Base-by-base conservation (phyloP, 2,797 vertebrate species). In the Loris lydekkerianus region DNA sequence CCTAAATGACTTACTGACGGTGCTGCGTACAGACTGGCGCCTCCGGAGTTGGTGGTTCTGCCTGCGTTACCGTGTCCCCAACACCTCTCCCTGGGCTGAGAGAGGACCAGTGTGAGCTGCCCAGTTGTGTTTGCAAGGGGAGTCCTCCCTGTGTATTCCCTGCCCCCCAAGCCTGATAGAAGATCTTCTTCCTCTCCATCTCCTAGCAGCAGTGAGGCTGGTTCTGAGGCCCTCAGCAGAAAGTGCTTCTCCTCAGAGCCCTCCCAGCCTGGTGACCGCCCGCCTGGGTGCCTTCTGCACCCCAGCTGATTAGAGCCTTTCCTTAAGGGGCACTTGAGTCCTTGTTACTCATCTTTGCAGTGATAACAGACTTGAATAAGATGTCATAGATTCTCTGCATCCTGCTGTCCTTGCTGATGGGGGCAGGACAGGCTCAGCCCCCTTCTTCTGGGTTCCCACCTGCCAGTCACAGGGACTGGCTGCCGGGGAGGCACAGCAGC, bases 281-380 rank as follows among this genome's bases (percentile, higher is more conserved):
- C 85, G 87, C 93, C 96, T 70, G 72, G 87, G 31, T 21, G 65
- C 77, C 56, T 86, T 76, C 14, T 73, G 63, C 72, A 10, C 60
- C 84, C 96, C 91, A 37, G 58, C 65, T 94, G 95, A 92, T 93
- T 95, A 97, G 94, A 96, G 93, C 88, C 81, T 95, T 93, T 91
- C 84, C 85, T 70, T 93, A 75, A 96, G 94, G 60, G 0, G 82
- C 70, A 72, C 96, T 96, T 90, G 10, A 67, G 84, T 67, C 87
- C 69, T 73, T 40, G 93, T 86, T 96, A 53, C 37, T 93, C 85
- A 63, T 81, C 49, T 80, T 93, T 90, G 7, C 94, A 53, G 88
- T 77, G 96, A 96, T 94, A 94, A 96, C 95, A 95, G 96, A 90
- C 97, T 95, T 88, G 83, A 60, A 58, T 86, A 95, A 98, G 97